Conservation (phyloP, 2,113 vertebrate species). For the Chunga burmeisteri region DNA sequence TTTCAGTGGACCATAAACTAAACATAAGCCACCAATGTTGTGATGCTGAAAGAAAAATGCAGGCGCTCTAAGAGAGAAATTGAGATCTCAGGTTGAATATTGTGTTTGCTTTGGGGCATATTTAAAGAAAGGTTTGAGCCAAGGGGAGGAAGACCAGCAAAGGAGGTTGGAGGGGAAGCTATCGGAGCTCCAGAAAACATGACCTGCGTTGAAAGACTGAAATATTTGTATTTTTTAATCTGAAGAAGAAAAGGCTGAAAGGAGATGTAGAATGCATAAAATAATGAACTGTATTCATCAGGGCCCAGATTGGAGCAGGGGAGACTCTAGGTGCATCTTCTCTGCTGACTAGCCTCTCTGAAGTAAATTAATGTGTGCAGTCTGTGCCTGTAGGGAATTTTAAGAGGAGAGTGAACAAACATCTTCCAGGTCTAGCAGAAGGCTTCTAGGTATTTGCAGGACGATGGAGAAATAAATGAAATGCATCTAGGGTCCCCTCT, state of each 20-base stretch:
- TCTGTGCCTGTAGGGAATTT: not conserved
- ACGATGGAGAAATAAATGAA: not conserved
- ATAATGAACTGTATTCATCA: not conserved
- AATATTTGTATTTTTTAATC: not conserved
- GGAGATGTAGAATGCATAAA: not conserved
- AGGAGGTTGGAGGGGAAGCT: not conserved
- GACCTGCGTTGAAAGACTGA: not conserved
- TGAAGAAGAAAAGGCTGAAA: not conserved
- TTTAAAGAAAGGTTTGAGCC: not conserved
- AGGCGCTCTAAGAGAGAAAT: not conserved
- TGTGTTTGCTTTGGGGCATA: not conserved
- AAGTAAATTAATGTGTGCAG: not conserved
- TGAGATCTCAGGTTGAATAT: not conserved
- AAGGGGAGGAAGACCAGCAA: not conserved
- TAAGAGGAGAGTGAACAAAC: not conserved
- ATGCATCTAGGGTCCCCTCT: not conserved
- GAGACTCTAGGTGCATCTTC: not conserved
- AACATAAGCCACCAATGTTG: not conserved
- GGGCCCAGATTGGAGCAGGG: not conserved
- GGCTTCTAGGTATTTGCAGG: not conserved
- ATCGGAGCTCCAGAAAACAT: not conserved
- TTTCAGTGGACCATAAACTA: not conserved
- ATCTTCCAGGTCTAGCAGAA: not conserved
- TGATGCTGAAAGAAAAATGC: not conserved
- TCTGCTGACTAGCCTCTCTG: not conserved